Percentiles rank a stretch among this genome's conserved stretches.
Conservation (phyloP, 2,113 vertebrate species). For the Oenanthe melanoleuca region DNA sequence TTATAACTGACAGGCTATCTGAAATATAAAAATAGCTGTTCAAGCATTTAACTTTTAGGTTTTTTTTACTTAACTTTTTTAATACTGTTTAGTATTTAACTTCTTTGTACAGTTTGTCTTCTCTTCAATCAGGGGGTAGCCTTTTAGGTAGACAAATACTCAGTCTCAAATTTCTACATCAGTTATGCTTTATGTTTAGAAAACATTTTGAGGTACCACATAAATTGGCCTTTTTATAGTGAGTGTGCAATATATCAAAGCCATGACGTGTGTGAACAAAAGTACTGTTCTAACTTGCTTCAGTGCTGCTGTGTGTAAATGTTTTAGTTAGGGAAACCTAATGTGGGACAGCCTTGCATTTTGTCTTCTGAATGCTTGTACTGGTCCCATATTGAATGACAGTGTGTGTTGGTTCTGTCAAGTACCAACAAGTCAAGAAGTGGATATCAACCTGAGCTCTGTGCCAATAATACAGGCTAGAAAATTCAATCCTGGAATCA, state of each 20-base stretch:
- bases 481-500: not conserved
- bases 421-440: not conserved
- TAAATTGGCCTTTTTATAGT: not conserved
- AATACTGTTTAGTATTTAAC: not conserved
- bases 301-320: not conserved
- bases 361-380: not conserved
- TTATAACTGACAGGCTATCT: not conserved
- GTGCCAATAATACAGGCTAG: not conserved
- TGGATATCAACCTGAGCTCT: not conserved
- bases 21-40: constrained; percentile 1
- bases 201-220: not conserved
- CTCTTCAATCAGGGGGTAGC: not conserved
- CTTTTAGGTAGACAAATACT: not conserved
- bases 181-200: not conserved
- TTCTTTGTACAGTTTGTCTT: not conserved
- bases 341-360: not conserved
- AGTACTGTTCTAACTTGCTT: not conserved
- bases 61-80: too few relatives aligned
- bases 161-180: not conserved
- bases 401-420: not conserved
- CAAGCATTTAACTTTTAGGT: not conserved
- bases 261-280: not conserved
- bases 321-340: not conserved
- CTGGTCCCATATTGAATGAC: not conserved
- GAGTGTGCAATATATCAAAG: not conserved